Conservation (phyloP, 2,797 vertebrate species). For the Pogonophryne albipinna region DNA sequence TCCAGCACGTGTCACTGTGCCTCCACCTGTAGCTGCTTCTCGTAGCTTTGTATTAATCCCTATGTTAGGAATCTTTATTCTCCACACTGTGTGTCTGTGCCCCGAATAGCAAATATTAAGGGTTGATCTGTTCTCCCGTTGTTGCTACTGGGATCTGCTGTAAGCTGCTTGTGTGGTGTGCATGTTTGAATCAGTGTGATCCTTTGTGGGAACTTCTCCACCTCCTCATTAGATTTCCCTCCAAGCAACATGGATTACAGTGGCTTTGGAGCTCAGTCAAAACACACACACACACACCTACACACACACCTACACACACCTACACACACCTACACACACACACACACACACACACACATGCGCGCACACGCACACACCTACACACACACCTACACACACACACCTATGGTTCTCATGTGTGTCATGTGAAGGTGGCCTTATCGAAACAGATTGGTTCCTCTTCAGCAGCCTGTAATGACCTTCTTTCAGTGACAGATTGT, state of each 20-base stretch:
- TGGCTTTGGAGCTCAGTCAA: background rate
- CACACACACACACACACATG: no score
- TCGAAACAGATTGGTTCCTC: no score
- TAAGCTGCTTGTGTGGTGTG: background rate
- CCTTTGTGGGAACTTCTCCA: background rate
- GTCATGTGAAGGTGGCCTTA: no score
- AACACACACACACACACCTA: background rate
- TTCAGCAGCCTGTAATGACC: no score
- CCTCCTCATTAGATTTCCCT: slow-evolving; percentile 20
- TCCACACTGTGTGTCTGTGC: background rate
- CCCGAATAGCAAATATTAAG: background rate
- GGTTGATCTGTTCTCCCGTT: background rate
- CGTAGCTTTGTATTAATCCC: background rate
- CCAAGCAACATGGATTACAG: slow-evolving; percentile 2
- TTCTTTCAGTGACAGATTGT: no score
- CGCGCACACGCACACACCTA: no score
- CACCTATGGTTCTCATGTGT: background rate
- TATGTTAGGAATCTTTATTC: background rate
- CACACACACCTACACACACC: no score
- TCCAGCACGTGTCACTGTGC: no score
- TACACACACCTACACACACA: no score
- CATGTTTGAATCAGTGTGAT: background rate
- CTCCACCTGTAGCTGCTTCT: background rate
- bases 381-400: no score
- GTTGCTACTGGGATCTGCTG: background rate